phyloP scores from a whole-genome alignment of 2,888 invertebrate species.

The Hirtodrosophila histrioides region DNA sequence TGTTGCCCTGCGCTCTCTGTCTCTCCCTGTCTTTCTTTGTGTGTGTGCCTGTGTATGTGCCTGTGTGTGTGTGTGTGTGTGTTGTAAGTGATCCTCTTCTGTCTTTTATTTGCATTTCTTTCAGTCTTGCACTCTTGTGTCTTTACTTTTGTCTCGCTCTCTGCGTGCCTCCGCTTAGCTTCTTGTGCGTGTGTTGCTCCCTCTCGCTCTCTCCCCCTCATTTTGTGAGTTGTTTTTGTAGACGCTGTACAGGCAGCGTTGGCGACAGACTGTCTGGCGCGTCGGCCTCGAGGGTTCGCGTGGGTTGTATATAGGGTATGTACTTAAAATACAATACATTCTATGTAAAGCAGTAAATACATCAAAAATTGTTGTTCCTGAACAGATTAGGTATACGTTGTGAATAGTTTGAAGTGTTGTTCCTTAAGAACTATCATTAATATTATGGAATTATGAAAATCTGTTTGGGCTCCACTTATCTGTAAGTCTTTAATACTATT shows the following conservation, averaged over 20 bases:
- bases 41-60: constrained; percentile 10
- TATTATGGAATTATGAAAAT: constrained; percentile 57
- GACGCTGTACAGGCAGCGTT: constrained; percentile 18
- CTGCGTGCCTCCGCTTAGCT: constrained; percentile 61
- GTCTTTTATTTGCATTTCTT: constrained; percentile 51
- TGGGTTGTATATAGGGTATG: constrained; percentile 21
- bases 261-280: constrained; percentile 81
- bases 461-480: constrained; percentile 26
- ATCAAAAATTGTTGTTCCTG: constrained; percentile 24
- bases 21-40: background rate
- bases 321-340: constrained; percentile 22
- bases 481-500: constrained; percentile 8
- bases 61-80: constrained; percentile 14
- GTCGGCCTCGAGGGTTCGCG: constrained; percentile 54
- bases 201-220: constrained; percentile 6
- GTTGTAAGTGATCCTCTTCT: constrained; percentile 49
- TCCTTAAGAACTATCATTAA: constrained; percentile 52
- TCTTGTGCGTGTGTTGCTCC: constrained; percentile 41
- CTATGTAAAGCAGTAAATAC: constrained; percentile 27
- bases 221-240: constrained; percentile 17
- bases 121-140: constrained; percentile 30
- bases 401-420: constrained; percentile 24
- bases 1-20: constrained; percentile 4
- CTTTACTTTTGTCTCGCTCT: constrained; percentile 66
- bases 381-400: background rate